phyloP scores from a whole-genome alignment of 2,113 vertebrate genomes.

The Polyodon spathula region DNA sequence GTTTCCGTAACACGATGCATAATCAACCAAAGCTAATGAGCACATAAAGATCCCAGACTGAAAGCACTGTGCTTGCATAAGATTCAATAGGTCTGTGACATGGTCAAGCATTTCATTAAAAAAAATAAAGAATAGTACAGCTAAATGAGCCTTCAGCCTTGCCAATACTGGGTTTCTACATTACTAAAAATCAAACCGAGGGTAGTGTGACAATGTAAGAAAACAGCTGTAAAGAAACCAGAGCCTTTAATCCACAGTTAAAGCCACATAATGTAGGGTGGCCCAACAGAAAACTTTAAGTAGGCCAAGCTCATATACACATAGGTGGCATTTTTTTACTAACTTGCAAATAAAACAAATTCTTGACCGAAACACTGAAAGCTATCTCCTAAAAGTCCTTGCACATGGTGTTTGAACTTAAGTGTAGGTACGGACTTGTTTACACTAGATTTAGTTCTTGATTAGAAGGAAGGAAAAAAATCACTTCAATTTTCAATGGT shows the following conservation, averaged over 20 bases:
- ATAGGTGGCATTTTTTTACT: conserved; percentile 16
- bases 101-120: neutral
- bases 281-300: conserved; percentile 3
- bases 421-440: conserved; percentile 59
- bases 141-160: conserved; percentile 38
- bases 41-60: neutral
- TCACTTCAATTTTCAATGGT: conserved; percentile 56
- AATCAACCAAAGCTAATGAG: conserved; percentile 17
- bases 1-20: conserved; percentile 1
- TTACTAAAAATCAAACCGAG: conserved; percentile 45
- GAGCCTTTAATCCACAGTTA: conserved; percentile 18
- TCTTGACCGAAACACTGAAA: conserved; percentile 55
- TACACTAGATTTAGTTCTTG: conserved; percentile 58
- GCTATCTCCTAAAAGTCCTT: conserved; percentile 47
- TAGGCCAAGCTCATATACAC: conserved; percentile 16
- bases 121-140: conserved; percentile 15
- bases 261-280: conserved; percentile 14
- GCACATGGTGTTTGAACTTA: conserved; percentile 56
- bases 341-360: conserved; percentile 26
- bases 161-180: conserved; percentile 30
- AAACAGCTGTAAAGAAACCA: conserved; percentile 14
- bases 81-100: neutral
- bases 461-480: conserved; percentile 64
- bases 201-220: conserved; percentile 14
- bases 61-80: neutral